Evolutionary conservation across 2,888 invertebrate genomes (phyloP).

Genomic region (Danaus chrysippus): DNA sequence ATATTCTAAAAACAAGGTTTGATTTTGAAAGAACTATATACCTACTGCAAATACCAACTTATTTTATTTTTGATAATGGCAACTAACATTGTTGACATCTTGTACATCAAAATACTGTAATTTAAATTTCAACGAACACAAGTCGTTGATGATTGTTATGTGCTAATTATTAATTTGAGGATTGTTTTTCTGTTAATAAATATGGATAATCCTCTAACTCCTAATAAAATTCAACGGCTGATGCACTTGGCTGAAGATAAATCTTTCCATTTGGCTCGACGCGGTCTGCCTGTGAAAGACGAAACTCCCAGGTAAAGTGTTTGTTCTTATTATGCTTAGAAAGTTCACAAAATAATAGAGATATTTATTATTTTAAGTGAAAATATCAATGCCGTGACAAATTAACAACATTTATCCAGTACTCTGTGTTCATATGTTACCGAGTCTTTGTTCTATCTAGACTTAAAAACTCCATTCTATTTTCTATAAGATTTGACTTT

Average conservation of each 20-base stretch:
- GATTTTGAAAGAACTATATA: no score
- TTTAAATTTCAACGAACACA: constrained; percentile 1
- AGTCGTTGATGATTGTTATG: constrained; percentile 1
- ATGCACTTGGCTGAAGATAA: constrained; percentile 66
- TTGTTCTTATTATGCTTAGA: neutral
- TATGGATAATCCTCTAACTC: constrained; percentile 68
- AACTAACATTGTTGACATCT: neutral
- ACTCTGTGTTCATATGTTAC: no score
- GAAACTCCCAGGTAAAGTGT: constrained; percentile 45
- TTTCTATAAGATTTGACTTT: no score
- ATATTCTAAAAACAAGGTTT: no score
- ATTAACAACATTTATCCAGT: no score
- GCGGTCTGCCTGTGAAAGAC: constrained; percentile 42
- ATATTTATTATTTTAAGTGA: neutral
- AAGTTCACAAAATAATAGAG: neutral
- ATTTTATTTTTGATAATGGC: neutral
- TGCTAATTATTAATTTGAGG: neutral
- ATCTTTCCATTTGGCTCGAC: constrained; percentile 49
- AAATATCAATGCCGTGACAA: no score
- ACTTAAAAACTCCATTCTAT: no score
- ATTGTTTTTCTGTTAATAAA: constrained; percentile 9
- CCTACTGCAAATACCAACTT: neutral
- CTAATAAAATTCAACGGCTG: constrained; percentile 63
- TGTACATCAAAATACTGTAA: neutral
- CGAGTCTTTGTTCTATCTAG: no score